phyloP scores from a whole-genome alignment of 1,140 invertebrate genomes.

The Bradynema listronoti region DNA sequence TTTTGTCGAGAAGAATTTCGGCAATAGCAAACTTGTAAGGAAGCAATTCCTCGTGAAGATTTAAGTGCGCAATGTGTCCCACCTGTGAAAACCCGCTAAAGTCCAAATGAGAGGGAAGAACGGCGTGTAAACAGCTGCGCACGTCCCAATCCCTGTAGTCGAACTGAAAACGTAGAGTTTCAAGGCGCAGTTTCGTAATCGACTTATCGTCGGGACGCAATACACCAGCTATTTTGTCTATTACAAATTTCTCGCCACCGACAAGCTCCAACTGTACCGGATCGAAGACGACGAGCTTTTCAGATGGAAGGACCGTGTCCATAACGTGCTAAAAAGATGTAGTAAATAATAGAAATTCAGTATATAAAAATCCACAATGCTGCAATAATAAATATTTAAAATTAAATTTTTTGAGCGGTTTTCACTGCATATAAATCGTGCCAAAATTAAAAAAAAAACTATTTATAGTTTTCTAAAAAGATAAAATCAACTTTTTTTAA shows the following conservation, averaged over 20 bases:
- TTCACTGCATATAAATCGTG: neutral
- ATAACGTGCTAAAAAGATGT: neutral
- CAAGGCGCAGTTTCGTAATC: neutral
- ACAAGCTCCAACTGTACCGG: neutral
- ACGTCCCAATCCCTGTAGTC: constrained; percentile 77
- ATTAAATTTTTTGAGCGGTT: neutral
- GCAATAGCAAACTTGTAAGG: constrained; percentile 80
- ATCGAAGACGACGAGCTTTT: constrained; percentile 6
- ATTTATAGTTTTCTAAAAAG: neutral
- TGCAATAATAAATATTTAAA: neutral
- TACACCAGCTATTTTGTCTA: neutral
- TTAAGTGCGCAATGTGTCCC: constrained; percentile 87
- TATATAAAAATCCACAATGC: neutral
- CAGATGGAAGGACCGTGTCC: neutral
- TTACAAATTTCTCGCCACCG: neutral
- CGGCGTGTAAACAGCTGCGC: constrained; percentile 71
- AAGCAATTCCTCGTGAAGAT: constrained; percentile 73
- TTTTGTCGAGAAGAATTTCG: constrained; percentile 62
- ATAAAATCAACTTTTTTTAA: neutral
- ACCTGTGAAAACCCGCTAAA: constrained; percentile 73
- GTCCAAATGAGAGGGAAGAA: constrained; percentile 72
- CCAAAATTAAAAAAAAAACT: neutral
- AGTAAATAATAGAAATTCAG: neutral
- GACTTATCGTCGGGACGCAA: neutral
- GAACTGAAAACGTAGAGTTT: constrained; percentile 60